Percentiles rank a stretch among this genome's conserved stretches.
Evolutionary conservation across 2,797 vertebrate species (phyloP).

Genomic region (Eutrigla gurnardus): DNA sequence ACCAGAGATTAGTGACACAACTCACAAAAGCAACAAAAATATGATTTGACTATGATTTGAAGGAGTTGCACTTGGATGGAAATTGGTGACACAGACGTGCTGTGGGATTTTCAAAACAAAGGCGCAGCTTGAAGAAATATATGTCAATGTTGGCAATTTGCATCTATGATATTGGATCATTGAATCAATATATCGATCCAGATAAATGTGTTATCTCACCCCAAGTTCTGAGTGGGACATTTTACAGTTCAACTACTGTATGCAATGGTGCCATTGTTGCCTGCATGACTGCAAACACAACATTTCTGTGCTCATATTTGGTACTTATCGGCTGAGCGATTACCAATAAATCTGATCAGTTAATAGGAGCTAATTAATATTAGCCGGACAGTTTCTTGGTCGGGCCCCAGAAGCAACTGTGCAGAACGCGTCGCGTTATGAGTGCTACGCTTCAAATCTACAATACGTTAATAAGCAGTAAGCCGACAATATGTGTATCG

Average conservation of each 20-base stretch:
- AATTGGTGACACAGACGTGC: no score
- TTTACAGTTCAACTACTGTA: not conserved
- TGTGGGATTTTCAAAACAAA: no score
- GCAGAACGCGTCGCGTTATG: not conserved
- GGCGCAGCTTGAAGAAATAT: no score
- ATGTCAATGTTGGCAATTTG: no score
- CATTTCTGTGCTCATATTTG: not conserved
- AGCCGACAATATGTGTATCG: constrained; percentile 2
- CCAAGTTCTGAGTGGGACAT: not conserved
- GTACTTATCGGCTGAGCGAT: not conserved
- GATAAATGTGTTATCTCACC: no score
- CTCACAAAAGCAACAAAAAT: no score
- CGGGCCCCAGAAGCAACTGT: not conserved
- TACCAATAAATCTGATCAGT: not conserved
- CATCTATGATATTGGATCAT: no score
- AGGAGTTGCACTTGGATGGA: no score
- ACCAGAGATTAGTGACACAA: no score
- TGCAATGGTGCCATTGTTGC: not conserved
- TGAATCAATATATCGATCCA: no score
- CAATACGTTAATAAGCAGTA: not conserved
- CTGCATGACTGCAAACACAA: not conserved
- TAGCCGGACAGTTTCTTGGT: not conserved
- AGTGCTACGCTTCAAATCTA: not conserved
- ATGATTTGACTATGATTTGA: no score
- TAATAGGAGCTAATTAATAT: not conserved